A percentile compares a stretch with the other conserved stretches of the same genome.
Conservation (phyloP, 2,888 invertebrate species). For the Drosophila fulvimacula region DNA sequence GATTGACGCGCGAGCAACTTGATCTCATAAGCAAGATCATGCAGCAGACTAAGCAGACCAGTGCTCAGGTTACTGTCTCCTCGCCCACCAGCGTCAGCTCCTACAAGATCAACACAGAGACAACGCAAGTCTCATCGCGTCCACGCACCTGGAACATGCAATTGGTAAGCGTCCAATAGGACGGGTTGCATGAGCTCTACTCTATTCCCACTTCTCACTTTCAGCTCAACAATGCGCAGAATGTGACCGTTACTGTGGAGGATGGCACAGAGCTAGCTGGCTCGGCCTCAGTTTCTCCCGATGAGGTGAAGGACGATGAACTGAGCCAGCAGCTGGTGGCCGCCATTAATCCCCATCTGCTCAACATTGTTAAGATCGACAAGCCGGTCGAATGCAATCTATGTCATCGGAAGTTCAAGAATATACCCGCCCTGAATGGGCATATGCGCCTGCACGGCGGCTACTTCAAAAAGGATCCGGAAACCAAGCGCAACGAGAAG, state of each 20-base stretch:
- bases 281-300: constrained; percentile 66
- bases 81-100: constrained; percentile 83
- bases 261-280: constrained; percentile 74
- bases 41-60: constrained; percentile 90
- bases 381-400: constrained; percentile 97
- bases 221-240: constrained; percentile 78
- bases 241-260: constrained; percentile 81
- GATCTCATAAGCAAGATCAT: constrained; percentile 91
- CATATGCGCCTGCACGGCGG: constrained; percentile 99
- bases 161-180: constrained; percentile 80
- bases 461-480: constrained; percentile 97
- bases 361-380: constrained; percentile 86
- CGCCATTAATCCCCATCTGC: constrained; percentile 81
- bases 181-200: background rate
- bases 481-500: constrained; percentile 93
- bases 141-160: constrained; percentile 87
- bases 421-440: constrained; percentile 98
- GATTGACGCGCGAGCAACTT: constrained; percentile 90
- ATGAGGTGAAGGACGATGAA: constrained; percentile 73
- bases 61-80: constrained; percentile 84
- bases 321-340: constrained; percentile 76
- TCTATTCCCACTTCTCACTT: background rate
- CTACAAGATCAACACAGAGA: constrained; percentile 81
- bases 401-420: constrained; percentile 98
- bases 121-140: constrained; percentile 54